These are phyloP conservation scores for Propithecus deckenii DNA, from an alignment of 2,797 vertebrate genomes.

Conservation along the genomic window DNA sequence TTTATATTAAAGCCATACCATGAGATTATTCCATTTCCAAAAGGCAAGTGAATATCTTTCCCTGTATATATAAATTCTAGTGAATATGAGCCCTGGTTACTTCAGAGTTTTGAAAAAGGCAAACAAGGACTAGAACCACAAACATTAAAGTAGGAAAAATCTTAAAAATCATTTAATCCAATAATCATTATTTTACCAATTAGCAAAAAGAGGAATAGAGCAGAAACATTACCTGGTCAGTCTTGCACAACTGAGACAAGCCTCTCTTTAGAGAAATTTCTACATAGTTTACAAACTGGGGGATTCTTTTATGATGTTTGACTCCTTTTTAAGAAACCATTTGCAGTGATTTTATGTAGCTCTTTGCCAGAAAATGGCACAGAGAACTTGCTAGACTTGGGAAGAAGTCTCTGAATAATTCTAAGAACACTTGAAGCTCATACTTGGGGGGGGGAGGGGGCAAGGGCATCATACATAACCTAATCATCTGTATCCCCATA, in stretches of 20 bases:
- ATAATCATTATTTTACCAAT: background rate
- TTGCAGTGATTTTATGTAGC: background rate
- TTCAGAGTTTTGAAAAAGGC: constrained; percentile 1
- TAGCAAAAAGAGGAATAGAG: background rate
- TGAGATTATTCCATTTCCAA: background rate
- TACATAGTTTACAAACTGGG: background rate
- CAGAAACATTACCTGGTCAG: constrained; percentile 15
- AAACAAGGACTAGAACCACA: background rate
- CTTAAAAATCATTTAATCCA: background rate
- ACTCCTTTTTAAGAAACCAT: background rate
- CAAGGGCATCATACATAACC: too few species aligned
- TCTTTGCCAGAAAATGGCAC: background rate
- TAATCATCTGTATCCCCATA: too few species aligned
- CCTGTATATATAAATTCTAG: background rate
- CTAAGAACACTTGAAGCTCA: background rate
- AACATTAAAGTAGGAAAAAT: background rate
- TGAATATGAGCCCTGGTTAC: background rate
- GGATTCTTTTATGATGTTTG: background rate
- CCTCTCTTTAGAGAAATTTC: background rate
- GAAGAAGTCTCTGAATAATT: background rate
- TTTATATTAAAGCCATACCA: background rate
- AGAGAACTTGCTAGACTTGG: background rate
- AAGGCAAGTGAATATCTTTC: background rate
- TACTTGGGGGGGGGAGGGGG: too few species aligned
- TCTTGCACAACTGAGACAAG: background rate